Evolutionary conservation across 2,888 invertebrate species (phyloP), one percentile per base, ranked within the genome.

Genomic region (Cybosia mesomella): DNA sequence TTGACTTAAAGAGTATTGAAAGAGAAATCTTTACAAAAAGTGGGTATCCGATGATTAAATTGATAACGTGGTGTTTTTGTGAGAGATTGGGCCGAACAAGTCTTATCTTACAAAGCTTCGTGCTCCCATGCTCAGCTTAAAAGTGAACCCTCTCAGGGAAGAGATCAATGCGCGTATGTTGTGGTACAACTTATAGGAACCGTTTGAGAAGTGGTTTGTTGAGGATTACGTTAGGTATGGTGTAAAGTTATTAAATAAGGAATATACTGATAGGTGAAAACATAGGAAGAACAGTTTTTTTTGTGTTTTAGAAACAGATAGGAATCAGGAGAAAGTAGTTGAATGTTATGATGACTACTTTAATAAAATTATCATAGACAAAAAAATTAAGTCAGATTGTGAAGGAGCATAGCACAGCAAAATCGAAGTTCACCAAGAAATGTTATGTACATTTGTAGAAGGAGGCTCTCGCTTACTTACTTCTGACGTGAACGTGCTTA

Each of bases 101-200:
- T 84, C 87, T 91, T 92, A 91, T 91, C 90, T 86, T 85, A 88
- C 87, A 88, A 67, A 67, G 67, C 61, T 57, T 62, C 43, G 28
- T 43, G 28, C 39, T 67, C 57, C 34, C 43, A 49, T 58, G 61
- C 32, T 57, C 67, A 55, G 61, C 57, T 66, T 49, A 61, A 32
- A 58, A 81, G 82, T 82, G 87, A 89, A 91, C 92, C 92, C 92
- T 92, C 92, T 91, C 87, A 88, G 84, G 73, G 83, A 80, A 83
- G 83, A 91, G 89, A 91, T 92, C 93, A 89, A 89, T 89, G 89
- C 73, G 76, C 66, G 75, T 64, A 63, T 71, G 28, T 54, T 13
- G 24, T 71, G 72, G 77, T 22, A 43, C 73, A 82, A 83, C 79
- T 60, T 57, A 77, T 18, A 72, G 69, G 73, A 57, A 24, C 13